phyloP scores from a whole-genome alignment of 2,888 invertebrate species.

The Plebejus melissa region DNA sequence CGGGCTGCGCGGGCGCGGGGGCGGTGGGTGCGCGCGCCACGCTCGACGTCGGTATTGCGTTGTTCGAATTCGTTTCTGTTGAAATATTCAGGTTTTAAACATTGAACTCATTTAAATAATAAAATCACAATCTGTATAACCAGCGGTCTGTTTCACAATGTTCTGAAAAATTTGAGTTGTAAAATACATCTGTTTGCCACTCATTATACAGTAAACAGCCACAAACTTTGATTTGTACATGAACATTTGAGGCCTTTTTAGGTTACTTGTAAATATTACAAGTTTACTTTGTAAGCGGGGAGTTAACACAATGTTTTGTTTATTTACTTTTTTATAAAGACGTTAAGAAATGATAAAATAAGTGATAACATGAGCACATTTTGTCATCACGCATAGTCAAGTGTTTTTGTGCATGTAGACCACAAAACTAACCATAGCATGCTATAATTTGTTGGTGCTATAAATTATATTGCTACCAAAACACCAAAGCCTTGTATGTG shows the following conservation, averaged over 20 bases:
- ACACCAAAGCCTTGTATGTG: background rate
- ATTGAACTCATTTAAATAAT: background rate
- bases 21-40: conserved; percentile 35
- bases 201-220: too few relatives aligned
- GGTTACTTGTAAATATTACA: background rate
- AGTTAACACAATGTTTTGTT: background rate
- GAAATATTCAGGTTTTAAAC: conserved; percentile 2
- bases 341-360: background rate
- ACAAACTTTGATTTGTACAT: too few relatives aligned
- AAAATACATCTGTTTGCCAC: too few relatives aligned
- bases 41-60: conserved; percentile 37
- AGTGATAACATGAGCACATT: background rate
- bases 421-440: background rate
- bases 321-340: background rate
- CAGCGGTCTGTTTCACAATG: too few relatives aligned
- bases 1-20: conserved; percentile 36
- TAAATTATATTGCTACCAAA: background rate
- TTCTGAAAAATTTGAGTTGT: background rate
- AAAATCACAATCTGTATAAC: too few relatives aligned
- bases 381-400: background rate
- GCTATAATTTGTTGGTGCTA: background rate
- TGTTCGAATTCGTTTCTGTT: conserved; percentile 39
- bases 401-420: background rate
- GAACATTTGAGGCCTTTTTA: background rate
- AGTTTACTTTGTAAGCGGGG: background rate